Conservation (phyloP, 2,888 invertebrate genomes). For the Gryllus longicercus region DNA sequence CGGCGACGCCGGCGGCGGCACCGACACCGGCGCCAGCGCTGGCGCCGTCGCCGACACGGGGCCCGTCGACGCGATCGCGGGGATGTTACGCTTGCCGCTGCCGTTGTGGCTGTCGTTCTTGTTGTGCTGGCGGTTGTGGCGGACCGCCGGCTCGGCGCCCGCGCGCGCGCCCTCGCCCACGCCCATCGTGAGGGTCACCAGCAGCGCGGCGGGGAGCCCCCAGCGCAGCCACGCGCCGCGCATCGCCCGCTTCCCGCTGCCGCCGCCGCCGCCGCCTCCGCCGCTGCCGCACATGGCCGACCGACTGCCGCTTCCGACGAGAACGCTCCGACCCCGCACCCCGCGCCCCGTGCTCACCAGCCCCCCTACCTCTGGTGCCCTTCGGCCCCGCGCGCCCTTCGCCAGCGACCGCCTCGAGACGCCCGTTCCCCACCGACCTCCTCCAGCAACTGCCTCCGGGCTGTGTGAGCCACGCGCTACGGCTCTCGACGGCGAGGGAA, state of each 20-base stretch:
- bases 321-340: neutral
- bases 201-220: slow-evolving; percentile 12
- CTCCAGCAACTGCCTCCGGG: neutral
- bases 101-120: no score
- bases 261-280: slow-evolving; percentile 34
- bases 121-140: neutral
- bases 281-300: neutral
- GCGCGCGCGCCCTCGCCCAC: neutral
- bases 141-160: neutral
- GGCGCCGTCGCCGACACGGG: slow-evolving; percentile 24
- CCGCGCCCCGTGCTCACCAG: slow-evolving; percentile 1
- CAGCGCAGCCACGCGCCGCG: slow-evolving; percentile 22
- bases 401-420: no score
- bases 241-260: slow-evolving; percentile 21
- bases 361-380: neutral
- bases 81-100: no score
- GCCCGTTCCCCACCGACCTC: neutral
- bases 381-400: no score
- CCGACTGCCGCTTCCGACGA: slow-evolving; percentile 1
- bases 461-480: no score
- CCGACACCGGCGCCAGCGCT: neutral
- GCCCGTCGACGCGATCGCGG: no score
- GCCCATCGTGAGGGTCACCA: neutral
- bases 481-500: no score
- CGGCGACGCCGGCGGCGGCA: neutral